Evolutionary conservation across 1,140 invertebrate genomes (phyloP), one percentile per base, ranked within the genome.

Genomic region (Drosophila setifemur): DNA sequence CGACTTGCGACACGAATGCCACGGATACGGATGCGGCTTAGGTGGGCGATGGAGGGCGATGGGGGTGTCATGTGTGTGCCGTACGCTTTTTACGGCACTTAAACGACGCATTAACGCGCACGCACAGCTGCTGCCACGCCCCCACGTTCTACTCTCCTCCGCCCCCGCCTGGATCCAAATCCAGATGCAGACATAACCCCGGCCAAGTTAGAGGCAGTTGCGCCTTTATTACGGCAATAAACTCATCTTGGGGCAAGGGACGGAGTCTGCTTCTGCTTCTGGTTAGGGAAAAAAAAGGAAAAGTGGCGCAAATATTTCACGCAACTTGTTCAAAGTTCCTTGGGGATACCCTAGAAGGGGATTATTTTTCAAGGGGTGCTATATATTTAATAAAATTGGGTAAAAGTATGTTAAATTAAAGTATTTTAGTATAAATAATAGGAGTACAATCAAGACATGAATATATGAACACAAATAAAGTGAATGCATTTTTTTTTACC

Each of bases 161-260:
- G 8, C 12, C 49, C 3, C 5, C 6, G 18, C 25, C 8, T n/a
- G 9, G 8, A 18, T 50, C 47, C 5, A 14, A 28, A 45, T 45
- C 12, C 42, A 3, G 52, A 45, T 61, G 57, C 52, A 61, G 57
- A 61, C 57, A 58, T 61, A 61, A 25, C 53, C 57, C 57, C 57
- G 53, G 53, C 67, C 40, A 72, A 71, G 68, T 61, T 47, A 50
- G 37, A 54, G 49, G 49, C 60, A 73, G 61, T 58, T 49, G 58
- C 35, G 71, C 71, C 81, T 85, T 79, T 85, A 85, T 85, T 86
- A 81, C 63, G 81, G 81, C 81, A 85, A 85, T 86, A 85, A 86
- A 86, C 75, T 55, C 48, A 69, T 69, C 64, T 58, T 50, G 67
- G 48, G 29, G 28, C n/a, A n/a, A 37, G 40, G 16, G 44, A 58